These are phyloP conservation scores for Antechinus stuartii DNA, from an alignment of 2,113 vertebrate genomes.

Conservation along the genomic window DNA sequence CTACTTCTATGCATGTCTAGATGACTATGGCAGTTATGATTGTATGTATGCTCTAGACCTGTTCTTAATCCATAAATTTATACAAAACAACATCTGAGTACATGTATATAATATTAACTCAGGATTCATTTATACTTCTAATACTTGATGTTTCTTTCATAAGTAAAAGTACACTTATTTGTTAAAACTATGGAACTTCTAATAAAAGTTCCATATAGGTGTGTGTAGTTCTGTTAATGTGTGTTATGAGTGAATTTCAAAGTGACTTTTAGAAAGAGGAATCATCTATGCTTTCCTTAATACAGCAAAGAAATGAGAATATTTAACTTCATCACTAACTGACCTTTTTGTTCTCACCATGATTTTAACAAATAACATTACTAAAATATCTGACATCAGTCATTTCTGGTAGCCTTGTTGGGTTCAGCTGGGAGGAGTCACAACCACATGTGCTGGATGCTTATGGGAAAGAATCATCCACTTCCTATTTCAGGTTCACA, in stretches of 20 bases:
- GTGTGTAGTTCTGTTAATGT: neutral
- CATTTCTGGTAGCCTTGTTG: neutral
- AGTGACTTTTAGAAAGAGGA: neutral
- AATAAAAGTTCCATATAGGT: neutral
- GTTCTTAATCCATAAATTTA: conserved; percentile 33
- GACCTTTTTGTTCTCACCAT: neutral
- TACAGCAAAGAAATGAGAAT: neutral
- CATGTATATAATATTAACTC: neutral
- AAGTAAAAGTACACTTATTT: conserved; percentile 16
- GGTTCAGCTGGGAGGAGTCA: neutral
- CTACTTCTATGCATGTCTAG: neutral
- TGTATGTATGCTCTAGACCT: neutral
- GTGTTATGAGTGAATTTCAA: conserved; percentile 23
- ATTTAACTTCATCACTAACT: neutral
- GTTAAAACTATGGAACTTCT: neutral
- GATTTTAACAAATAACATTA: neutral
- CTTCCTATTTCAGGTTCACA: neutral
- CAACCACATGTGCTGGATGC: neutral
- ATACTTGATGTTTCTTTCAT: conserved; percentile 8
- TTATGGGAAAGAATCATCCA: neutral
- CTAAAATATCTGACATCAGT: neutral
- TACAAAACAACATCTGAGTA: neutral
- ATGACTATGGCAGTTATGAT: conserved; percentile 37
- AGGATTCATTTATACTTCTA: neutral
- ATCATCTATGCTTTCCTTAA: neutral